phyloP scores from a whole-genome alignment of 2,797 vertebrate genomes.

The Lerista edwardsae region DNA sequence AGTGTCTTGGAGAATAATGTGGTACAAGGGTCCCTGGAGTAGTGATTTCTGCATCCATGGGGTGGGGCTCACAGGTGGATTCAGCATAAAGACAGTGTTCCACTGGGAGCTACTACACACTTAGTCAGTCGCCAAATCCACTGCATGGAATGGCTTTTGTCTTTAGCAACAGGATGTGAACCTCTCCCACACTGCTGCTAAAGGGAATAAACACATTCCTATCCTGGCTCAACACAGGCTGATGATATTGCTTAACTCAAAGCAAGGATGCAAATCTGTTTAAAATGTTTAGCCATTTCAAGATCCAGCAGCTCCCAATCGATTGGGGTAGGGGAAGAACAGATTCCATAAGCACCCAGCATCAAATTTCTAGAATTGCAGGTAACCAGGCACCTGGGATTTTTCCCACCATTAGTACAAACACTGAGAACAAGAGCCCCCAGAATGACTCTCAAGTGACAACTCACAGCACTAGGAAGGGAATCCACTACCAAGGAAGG shows the following conservation, averaged over 20 bases:
- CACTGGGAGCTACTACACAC: neutral
- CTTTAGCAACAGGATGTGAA: conserved; percentile 38
- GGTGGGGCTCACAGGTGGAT: conserved; percentile 29
- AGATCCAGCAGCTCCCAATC: neutral
- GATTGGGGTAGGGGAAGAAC: no score
- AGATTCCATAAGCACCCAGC: neutral
- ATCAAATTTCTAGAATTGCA: neutral
- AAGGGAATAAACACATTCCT: neutral
- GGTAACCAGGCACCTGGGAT: neutral
- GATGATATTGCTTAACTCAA: neutral
- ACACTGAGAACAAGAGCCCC: neutral
- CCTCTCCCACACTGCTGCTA: neutral
- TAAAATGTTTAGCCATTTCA: neutral
- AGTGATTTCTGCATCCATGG: conserved; percentile 1
- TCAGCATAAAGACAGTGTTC: neutral
- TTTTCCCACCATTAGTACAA: neutral
- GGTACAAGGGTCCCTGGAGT: neutral
- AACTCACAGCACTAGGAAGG: conserved; percentile 5
- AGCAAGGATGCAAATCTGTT: neutral
- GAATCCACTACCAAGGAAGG: conserved; percentile 21
- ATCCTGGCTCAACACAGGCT: rapidly evolving
- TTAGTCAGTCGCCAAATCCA: conserved; percentile 13
- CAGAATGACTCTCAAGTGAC: conserved; percentile 14
- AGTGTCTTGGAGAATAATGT: neutral
- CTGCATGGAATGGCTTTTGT: conserved; percentile 21